These are phyloP conservation scores for Naso thynnoides DNA, from an alignment of 2,797 vertebrate species.

Conservation along the genomic window DNA sequence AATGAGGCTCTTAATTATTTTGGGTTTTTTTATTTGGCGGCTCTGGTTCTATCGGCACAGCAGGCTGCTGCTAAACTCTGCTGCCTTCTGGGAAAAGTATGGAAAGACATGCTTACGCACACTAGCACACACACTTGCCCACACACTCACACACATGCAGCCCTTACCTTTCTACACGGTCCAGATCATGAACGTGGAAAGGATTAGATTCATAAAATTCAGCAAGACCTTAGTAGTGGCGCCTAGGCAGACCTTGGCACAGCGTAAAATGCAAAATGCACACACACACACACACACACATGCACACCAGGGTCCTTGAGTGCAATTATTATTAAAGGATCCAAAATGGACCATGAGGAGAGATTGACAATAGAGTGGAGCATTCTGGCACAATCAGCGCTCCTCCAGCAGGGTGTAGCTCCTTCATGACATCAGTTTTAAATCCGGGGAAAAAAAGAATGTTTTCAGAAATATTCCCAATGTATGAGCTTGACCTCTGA, in stretches of 20 bases:
- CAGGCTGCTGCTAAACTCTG: slow-evolving; percentile 49
- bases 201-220: slow-evolving; percentile 75
- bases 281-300: slow-evolving; percentile 23
- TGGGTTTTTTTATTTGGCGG: slow-evolving; percentile 68
- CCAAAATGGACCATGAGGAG: slow-evolving; percentile 35
- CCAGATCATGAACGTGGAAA: slow-evolving; percentile 72
- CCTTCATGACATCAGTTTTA: slow-evolving; percentile 53
- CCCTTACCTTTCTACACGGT: slow-evolving; percentile 56
- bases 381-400: slow-evolving; percentile 9
- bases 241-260: slow-evolving; percentile 56
- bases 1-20: slow-evolving; percentile 77
- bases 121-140: slow-evolving; percentile 21
- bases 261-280: slow-evolving; percentile 14
- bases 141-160: slow-evolving; percentile 9
- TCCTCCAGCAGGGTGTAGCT: slow-evolving; percentile 46
- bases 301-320: slow-evolving; percentile 10
- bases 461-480: slow-evolving; percentile 50
- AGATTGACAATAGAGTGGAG: slow-evolving; percentile 47
- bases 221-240: slow-evolving; percentile 50
- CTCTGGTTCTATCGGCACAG: slow-evolving; percentile 72
- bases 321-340: slow-evolving; percentile 40
- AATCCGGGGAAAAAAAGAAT: slow-evolving; percentile 30
- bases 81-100: slow-evolving; percentile 54
- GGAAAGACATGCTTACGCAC: slow-evolving; percentile 41
- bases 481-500: slow-evolving; percentile 32